Percentiles rank a stretch among this genome's conserved stretches.
These are phyloP conservation scores for Sphaeridia pumilis DNA, from an alignment of 2,888 invertebrate species.

Conservation along the genomic window DNA sequence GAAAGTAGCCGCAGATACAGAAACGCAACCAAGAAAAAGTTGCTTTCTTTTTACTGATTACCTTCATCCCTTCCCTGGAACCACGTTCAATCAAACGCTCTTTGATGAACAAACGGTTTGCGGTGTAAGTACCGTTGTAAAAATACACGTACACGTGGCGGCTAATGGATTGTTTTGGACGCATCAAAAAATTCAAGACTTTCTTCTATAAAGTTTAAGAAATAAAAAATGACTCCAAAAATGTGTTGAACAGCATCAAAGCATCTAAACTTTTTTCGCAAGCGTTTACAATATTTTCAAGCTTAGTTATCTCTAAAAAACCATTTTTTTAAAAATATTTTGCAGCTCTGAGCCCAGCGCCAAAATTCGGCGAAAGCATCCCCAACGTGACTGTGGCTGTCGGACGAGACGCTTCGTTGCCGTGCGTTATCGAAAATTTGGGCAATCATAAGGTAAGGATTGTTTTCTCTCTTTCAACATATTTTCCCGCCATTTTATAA, in stretches of 20 bases:
- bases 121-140: too few species aligned
- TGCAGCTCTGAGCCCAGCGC: slow-evolving; percentile 69
- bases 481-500: background rate
- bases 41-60: too few species aligned
- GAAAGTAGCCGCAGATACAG: too few species aligned
- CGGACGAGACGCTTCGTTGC: slow-evolving; percentile 75
- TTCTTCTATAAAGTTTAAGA: background rate
- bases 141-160: too few species aligned
- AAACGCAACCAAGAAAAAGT: too few species aligned
- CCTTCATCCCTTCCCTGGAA: too few species aligned
- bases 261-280: too few species aligned
- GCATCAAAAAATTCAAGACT: too few species aligned
- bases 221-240: background rate
- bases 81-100: too few species aligned
- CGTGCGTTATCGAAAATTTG: slow-evolving; percentile 80
- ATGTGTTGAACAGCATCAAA: slow-evolving; percentile 1
- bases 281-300: background rate
- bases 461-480: too few species aligned
- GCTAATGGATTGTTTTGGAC: too few species aligned
- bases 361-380: slow-evolving; percentile 77
- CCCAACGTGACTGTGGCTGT: slow-evolving; percentile 84
- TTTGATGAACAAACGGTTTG: too few species aligned
- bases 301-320: background rate
- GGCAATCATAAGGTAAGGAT: slow-evolving; percentile 67
- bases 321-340: slow-evolving; percentile 15